Conservation (phyloP, 2,888 invertebrate species). For the Tachina fera region DNA sequence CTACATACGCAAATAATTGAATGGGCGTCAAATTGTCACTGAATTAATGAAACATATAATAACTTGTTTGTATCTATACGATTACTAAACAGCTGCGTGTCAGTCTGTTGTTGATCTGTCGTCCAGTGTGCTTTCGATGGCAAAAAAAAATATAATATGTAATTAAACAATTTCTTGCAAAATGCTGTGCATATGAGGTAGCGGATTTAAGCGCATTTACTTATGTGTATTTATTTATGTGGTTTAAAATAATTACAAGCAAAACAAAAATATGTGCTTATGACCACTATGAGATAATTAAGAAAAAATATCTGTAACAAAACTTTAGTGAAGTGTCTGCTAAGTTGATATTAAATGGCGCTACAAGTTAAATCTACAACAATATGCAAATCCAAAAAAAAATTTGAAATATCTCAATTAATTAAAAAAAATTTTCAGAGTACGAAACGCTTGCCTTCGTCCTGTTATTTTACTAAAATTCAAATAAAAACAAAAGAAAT, state of each 20-base stretch:
- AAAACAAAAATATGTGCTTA: slow-evolving; percentile 25
- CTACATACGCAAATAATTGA: slow-evolving; percentile 60
- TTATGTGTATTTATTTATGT: background rate
- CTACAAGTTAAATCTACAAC: background rate
- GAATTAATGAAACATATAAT: slow-evolving; percentile 38
- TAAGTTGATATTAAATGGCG: background rate
- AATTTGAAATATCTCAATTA: no score
- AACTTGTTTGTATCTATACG: background rate
- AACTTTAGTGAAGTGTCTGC: background rate
- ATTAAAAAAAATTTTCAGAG: no score
- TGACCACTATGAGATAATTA: background rate
- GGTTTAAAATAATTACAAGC: slow-evolving; percentile 11
- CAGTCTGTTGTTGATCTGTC: background rate
- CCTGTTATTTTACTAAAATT: no score
- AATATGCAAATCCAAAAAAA: no score
- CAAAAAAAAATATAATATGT: slow-evolving; percentile 23
- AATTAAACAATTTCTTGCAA: slow-evolving; percentile 51
- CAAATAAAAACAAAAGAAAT: no score
- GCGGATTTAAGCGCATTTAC: background rate
- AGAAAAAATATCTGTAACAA: background rate
- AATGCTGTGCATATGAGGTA: slow-evolving; percentile 22
- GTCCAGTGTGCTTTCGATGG: slow-evolving; percentile 23
- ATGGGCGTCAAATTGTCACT: slow-evolving; percentile 68
- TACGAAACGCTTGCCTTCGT: no score
- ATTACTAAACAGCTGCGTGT: slow-evolving; percentile 38